Conservation (phyloP, 2,888 invertebrate genomes). For the Cheilosia soror region DNA sequence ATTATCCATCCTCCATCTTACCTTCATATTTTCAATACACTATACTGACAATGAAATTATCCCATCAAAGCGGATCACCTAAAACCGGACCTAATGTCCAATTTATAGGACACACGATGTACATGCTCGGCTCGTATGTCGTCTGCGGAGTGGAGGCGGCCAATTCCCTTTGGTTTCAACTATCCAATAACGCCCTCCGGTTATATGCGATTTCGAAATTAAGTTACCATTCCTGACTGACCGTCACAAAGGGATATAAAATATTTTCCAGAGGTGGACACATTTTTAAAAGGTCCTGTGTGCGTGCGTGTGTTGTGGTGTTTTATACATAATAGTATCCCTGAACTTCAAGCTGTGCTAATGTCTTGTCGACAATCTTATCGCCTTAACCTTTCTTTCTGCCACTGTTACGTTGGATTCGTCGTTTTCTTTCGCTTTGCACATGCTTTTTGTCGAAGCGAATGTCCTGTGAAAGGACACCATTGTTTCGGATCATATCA, state of each 20-base stretch:
- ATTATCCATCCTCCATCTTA: conserved; percentile 45
- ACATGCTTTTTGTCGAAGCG: conserved; percentile 20
- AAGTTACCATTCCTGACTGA: conserved; percentile 62
- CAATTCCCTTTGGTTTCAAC: conserved; percentile 35
- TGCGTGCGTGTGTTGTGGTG: background rate
- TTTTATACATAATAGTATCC: conserved; percentile 15
- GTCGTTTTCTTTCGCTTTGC: conserved; percentile 7
- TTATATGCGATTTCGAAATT: conserved; percentile 64
- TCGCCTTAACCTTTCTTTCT: conserved; percentile 41
- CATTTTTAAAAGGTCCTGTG: conserved; percentile 46
- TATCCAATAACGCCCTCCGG: conserved; percentile 9
- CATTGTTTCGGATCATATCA: conserved; percentile 65
- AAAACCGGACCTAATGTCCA: conserved; percentile 55
- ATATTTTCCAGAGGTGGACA: conserved; percentile 54
- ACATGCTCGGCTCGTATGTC: conserved; percentile 21
- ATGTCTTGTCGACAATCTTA: conserved; percentile 65
- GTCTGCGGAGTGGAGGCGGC: background rate
- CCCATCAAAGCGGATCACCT: conserved; percentile 73
- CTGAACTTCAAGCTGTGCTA: conserved; percentile 66
- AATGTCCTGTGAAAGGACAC: conserved; percentile 50
- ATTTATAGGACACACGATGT: conserved; percentile 49
- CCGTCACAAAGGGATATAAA: conserved; percentile 44
- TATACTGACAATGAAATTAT: conserved; percentile 69
- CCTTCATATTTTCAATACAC: conserved; percentile 73
- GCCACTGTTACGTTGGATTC: conserved; percentile 29